Evolutionary conservation across 2,888 invertebrate species (phyloP).

Genomic region (Parnassius glacialis): DNA sequence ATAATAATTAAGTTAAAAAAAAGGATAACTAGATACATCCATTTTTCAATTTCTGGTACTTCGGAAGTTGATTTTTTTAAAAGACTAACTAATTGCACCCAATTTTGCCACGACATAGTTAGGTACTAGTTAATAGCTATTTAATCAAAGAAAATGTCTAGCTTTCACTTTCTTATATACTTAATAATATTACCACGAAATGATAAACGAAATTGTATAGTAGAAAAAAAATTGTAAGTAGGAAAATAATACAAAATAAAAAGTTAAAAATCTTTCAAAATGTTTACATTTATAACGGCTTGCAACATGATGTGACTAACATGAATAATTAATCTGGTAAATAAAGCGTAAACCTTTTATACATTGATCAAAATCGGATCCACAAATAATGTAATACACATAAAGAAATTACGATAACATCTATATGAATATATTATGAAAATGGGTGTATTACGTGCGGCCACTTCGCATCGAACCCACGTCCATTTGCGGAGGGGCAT

Average conservation of each 20-base stretch:
- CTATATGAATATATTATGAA: conserved; percentile 32
- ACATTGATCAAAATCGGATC: conserved; percentile 15
- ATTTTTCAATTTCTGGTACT: too few species aligned
- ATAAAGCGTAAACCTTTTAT: neutral
- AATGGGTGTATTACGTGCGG: conserved; percentile 25
- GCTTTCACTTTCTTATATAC: too few species aligned
- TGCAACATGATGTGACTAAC: neutral
- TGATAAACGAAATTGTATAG: neutral
- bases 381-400: conserved; percentile 5
- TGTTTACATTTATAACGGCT: neutral
- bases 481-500: conserved; percentile 56
- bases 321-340: conserved; percentile 9
- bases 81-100: too few species aligned
- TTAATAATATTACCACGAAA: too few species aligned
- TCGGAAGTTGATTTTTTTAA: too few species aligned
- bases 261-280: too few species aligned
- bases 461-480: conserved; percentile 45
- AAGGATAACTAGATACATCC: too few species aligned
- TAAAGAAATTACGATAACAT: conserved; percentile 23
- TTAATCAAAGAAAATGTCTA: too few species aligned
- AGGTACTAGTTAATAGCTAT: too few species aligned
- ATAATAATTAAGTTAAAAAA: too few species aligned
- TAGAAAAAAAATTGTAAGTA: neutral
- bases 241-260: too few species aligned
- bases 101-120: too few species aligned